Conservation (phyloP, 2,797 vertebrate genomes). For the Hydrolagus colliei region DNA sequence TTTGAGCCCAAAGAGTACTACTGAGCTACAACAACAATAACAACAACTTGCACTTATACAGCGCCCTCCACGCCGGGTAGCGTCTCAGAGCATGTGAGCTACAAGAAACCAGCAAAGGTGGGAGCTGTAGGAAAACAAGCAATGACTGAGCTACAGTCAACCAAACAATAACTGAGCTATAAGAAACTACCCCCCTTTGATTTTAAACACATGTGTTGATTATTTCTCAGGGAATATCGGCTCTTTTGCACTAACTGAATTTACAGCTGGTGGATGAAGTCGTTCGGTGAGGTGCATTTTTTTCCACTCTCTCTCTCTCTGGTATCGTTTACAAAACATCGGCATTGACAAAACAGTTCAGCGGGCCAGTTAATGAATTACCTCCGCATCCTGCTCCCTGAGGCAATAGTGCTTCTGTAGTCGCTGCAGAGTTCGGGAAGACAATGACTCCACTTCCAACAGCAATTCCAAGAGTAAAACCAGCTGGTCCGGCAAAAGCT, state of each 20-base stretch:
- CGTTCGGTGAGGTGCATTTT: neutral
- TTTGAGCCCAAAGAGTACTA: too few species aligned
- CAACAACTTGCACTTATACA: too few species aligned
- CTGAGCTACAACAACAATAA: too few species aligned
- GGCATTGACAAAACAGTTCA: slow-evolving; percentile 12
- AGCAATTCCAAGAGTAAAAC: slow-evolving; percentile 84
- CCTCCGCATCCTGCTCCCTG: slow-evolving; percentile 78
- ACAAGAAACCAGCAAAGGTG: too few species aligned
- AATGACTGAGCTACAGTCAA: neutral
- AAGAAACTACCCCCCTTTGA: neutral
- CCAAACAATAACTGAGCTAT: neutral
- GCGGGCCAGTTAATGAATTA: slow-evolving; percentile 43
- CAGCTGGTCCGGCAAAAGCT: slow-evolving; percentile 83
- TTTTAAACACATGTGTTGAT: neutral
- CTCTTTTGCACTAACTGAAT: neutral
- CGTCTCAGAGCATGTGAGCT: too few species aligned
- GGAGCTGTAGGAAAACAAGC: too few species aligned
- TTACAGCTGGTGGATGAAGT: neutral
- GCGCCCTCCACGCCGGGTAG: too few species aligned
- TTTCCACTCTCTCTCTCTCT: neutral
- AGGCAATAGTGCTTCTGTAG: slow-evolving; percentile 69
- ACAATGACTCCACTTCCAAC: slow-evolving; percentile 70
- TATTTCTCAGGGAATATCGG: neutral
- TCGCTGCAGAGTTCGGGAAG: slow-evolving; percentile 49
- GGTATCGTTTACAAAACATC: neutral